A percentile compares a stretch with the other conserved stretches of the same genome.
These are phyloP conservation scores for Dipodomys stephensi DNA, from an alignment of 2,113 vertebrate species.

Conservation along the genomic window DNA sequence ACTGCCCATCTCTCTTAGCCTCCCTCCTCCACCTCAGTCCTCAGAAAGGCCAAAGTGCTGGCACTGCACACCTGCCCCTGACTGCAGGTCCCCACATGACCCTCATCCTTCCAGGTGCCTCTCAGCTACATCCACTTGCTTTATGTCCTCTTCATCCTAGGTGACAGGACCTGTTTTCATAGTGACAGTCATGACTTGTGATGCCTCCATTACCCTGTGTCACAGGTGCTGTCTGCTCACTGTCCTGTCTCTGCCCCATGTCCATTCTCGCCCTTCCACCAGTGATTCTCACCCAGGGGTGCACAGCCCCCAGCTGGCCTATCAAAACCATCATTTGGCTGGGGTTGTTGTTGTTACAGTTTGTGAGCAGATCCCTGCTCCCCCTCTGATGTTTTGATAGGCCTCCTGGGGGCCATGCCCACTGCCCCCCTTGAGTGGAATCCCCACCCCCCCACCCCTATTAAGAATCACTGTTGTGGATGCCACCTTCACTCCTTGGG, in stretches of 20 bases:
- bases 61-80: neutral
- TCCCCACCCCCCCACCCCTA: neutral
- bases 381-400: neutral
- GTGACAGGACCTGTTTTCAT: neutral
- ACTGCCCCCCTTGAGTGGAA: neutral
- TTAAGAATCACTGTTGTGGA: neutral
- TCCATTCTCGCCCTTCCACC: neutral
- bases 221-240: neutral
- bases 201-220: neutral
- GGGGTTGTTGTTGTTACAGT: neutral
- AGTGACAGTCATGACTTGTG: neutral
- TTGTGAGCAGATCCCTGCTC: neutral
- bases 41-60: neutral
- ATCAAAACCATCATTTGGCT: neutral
- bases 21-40: neutral
- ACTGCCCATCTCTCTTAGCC: neutral
- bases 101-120: neutral
- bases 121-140: neutral
- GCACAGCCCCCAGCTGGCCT: neutral
- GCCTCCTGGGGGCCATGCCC: neutral
- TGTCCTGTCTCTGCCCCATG: neutral
- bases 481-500: neutral
- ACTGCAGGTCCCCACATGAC: neutral
- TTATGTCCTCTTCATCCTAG: neutral
- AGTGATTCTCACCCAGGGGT: conserved; percentile 36